A percentile compares a stretch with the other conserved stretches of the same genome.
Conservation (phyloP, 2,888 invertebrate genomes). For the Cheilosia soror region DNA sequence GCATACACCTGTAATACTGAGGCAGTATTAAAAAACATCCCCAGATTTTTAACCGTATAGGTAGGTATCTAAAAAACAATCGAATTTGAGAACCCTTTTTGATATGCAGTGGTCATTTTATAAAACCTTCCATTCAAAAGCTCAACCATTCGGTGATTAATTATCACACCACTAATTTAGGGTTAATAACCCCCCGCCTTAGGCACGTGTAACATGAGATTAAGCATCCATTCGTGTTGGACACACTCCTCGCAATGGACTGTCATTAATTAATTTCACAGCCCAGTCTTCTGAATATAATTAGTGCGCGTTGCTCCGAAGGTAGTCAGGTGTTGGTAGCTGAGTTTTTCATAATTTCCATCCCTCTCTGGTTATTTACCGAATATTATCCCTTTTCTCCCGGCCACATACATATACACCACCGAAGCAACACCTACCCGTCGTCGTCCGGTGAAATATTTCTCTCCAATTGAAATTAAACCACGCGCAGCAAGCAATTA, state of each 20-base stretch:
- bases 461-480: slow-evolving; percentile 42
- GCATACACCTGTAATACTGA: too few species aligned
- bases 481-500: slow-evolving; percentile 70
- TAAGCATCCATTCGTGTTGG: slow-evolving; percentile 56
- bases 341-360: slow-evolving; percentile 50
- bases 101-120: not conserved
- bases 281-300: slow-evolving; percentile 51
- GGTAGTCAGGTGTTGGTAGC: slow-evolving; percentile 53
- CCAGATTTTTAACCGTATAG: too few species aligned
- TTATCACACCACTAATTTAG: slow-evolving; percentile 56
- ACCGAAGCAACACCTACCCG: too few species aligned
- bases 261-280: slow-evolving; percentile 66
- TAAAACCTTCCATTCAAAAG: slow-evolving; percentile 15
- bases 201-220: slow-evolving; percentile 41
- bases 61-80: slow-evolving; percentile 5
- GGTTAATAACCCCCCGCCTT: slow-evolving; percentile 35
- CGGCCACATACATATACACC: not conserved
- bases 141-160: slow-evolving; percentile 61
- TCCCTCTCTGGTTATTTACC: slow-evolving; percentile 30
- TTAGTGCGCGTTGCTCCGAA: slow-evolving; percentile 42
- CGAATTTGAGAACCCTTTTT: slow-evolving; percentile 1
- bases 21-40: too few species aligned
- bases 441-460: slow-evolving; percentile 37
- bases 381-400: slow-evolving; percentile 46
- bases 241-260: slow-evolving; percentile 61